Evolutionary conservation across 2,113 vertebrate species (phyloP), one percentile per base, ranked within the genome.

Genomic region (Prietella phreatophila): DNA sequence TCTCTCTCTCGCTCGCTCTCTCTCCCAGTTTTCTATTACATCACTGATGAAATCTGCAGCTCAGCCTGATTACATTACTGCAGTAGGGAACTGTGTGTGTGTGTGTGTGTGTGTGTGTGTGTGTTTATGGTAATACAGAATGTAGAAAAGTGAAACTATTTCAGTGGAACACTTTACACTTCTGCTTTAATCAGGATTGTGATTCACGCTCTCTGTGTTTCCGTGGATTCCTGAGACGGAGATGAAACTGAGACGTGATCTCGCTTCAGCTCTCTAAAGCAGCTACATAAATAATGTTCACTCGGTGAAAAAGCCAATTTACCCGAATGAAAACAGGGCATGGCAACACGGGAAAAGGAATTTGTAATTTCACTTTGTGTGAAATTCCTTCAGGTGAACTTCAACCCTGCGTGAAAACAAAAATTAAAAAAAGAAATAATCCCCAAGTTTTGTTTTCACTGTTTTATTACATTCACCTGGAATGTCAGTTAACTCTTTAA

Each of bases 11-110:
- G 73, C 65, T 78, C 79, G 76, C 39, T 39, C 14, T 76, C 30
- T 61, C 42, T 61, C 91, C 82, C 75, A 89, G 91, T 93, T 94
- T 94, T 93, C 91, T 91, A 90, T 94, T 92, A 93, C 92, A 94
- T 93, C 93, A 93, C 91, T 90, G 93, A 94, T 92, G 91, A 94
- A 93, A 91, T 85, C 90, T 91, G 89, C 91, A 92, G 93, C 92
- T 89, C 89, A 91, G 88, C 89, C 86, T 91, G 87, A 94, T 93
- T 91, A 92, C 85, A 94, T 95, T 93, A 93, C 91, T 90, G 89
- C 89, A 83, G 73, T 81, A 85, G 86, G 91, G 89, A 92, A 92
- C 90, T 90, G 50, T 91, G 19, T 85, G 69, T 86, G 56, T 67
- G 79, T 86, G 58, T 88, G 27, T 60, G 55, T 85, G 83, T 83